Conservation (phyloP, 2,888 invertebrate genomes). For the Elaeidobius kamerunicus region DNA sequence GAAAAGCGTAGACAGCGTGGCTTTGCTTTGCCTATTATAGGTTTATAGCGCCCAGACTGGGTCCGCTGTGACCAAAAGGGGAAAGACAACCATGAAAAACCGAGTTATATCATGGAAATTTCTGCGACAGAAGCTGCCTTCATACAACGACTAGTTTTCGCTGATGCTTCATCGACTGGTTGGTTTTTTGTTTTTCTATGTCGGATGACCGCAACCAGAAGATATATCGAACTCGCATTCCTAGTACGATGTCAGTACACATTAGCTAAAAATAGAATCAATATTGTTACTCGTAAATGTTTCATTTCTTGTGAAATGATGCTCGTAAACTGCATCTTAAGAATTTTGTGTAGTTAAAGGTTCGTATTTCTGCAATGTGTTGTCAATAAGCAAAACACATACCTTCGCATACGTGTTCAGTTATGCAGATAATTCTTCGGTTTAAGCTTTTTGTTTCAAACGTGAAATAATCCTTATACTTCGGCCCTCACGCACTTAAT, state of each 20-base stretch:
- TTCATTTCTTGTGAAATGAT: slow-evolving; percentile 24
- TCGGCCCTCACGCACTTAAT: neutral
- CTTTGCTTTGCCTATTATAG: slow-evolving; percentile 51
- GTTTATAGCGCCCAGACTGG: slow-evolving; percentile 43
- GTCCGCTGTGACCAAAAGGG: slow-evolving; percentile 46
- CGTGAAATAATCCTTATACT: slow-evolving; percentile 15
- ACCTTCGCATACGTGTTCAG: slow-evolving; percentile 12
- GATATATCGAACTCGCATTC: slow-evolving; percentile 38
- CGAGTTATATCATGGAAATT: slow-evolving; percentile 48
- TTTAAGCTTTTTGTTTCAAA: slow-evolving; percentile 8
- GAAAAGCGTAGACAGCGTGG: slow-evolving; percentile 50
- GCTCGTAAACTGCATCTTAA: slow-evolving; percentile 12
- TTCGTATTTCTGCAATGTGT: slow-evolving; percentile 14
- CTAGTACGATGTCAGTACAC: slow-evolving; percentile 20
- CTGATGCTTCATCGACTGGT: slow-evolving; percentile 10
- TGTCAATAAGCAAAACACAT: slow-evolving; percentile 21
- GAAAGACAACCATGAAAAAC: slow-evolving; percentile 45
- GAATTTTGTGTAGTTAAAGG: slow-evolving; percentile 17
- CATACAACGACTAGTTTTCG: slow-evolving; percentile 11
- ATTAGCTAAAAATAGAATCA: slow-evolving; percentile 25
- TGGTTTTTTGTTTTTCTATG: slow-evolving; percentile 15
- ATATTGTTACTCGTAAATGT: slow-evolving; percentile 23
- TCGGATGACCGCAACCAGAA: slow-evolving; percentile 20
- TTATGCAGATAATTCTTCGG: slow-evolving; percentile 15
- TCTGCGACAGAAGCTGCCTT: slow-evolving; percentile 33